phyloP scores from a whole-genome alignment of 2,797 vertebrate species.

The Pipistrellus pygmaeus region DNA sequence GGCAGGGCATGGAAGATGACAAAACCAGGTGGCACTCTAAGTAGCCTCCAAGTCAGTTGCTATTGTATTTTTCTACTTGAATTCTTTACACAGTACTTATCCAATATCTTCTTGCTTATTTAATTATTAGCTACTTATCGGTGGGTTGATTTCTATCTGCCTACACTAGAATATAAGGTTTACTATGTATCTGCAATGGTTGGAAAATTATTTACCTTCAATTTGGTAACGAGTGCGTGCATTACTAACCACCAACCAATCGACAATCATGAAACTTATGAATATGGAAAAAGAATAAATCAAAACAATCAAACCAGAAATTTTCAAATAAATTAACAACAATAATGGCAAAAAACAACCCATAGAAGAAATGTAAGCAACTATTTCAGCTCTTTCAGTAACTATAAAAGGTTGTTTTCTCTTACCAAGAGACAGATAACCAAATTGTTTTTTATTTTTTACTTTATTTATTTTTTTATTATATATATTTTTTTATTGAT shows the following conservation, averaged over 20 bases:
- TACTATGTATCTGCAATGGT: not conserved
- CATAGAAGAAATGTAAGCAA: not conserved
- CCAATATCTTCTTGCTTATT: not conserved
- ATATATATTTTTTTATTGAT: no score
- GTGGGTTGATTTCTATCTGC: not conserved
- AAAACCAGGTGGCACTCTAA: not conserved
- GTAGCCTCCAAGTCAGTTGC: not conserved
- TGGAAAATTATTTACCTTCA: not conserved
- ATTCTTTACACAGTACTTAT: not conserved
- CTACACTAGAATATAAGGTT: not conserved
- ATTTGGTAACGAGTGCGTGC: not conserved
- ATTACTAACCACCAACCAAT: not conserved
- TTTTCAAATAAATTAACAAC: not conserved
- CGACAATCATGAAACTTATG: not conserved
- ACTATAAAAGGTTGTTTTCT: not conserved
- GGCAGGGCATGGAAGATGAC: not conserved
- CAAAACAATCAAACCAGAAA: not conserved
- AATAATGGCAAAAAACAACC: conserved; percentile 13
- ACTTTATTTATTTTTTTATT: no score
- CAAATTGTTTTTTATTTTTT: not conserved
- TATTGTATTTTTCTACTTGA: not conserved
- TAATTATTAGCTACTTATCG: not conserved
- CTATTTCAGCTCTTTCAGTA: not conserved
- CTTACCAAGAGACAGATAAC: not conserved
- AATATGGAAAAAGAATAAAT: not conserved